Evolutionary conservation across 2,113 vertebrate genomes (phyloP).

Genomic region (Cochlearius cochlearius): DNA sequence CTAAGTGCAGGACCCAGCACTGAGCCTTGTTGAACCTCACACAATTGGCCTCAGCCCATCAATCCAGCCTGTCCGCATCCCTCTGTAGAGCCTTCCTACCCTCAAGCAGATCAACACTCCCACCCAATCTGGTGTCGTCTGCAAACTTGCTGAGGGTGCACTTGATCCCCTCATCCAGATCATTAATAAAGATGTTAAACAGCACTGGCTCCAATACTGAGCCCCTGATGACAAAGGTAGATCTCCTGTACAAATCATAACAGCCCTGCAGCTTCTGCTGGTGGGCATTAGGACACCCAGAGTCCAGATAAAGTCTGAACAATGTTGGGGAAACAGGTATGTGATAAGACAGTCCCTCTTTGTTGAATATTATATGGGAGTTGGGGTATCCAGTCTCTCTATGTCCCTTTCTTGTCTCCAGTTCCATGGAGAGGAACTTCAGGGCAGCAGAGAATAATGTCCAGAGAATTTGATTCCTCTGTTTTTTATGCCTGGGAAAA

Average conservation of each 20-base stretch:
- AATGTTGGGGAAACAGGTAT: not conserved
- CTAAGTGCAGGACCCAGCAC: not conserved
- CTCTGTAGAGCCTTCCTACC: not conserved
- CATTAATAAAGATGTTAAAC: not conserved
- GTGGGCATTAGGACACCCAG: not conserved
- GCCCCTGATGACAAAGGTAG: not conserved
- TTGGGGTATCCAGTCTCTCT: not conserved
- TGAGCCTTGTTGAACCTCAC: not conserved
- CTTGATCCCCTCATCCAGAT: not conserved
- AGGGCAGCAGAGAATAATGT: not conserved
- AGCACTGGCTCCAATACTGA: not conserved
- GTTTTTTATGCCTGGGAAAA: slow-evolving; percentile 2
- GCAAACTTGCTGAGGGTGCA: not conserved
- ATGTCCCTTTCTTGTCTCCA: not conserved
- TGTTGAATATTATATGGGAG: not conserved
- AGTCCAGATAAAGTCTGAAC: not conserved
- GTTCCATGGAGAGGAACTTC: not conserved
- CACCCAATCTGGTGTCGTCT: not conserved
- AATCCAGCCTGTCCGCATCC: not conserved
- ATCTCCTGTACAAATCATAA: not conserved
- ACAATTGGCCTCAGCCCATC: not conserved
- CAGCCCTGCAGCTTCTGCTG: not conserved
- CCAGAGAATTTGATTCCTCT: not conserved
- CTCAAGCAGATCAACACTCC: not conserved
- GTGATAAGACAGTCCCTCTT: not conserved